A percentile compares a stretch with the other conserved stretches of the same genome.
Evolutionary conservation across 2,888 invertebrate species (phyloP).

Genomic region (Acanthosepion pharaonis): DNA sequence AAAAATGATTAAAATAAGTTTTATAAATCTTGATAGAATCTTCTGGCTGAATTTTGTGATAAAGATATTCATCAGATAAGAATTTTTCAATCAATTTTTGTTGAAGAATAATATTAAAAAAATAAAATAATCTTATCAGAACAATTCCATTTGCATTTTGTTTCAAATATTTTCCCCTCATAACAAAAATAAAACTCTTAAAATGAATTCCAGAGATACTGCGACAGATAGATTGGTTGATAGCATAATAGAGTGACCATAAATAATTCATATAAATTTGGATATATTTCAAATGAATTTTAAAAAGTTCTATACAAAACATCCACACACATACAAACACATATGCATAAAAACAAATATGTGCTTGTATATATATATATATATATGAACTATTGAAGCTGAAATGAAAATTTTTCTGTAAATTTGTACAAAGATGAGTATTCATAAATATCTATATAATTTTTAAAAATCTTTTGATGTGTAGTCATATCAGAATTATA

Average conservation of each 20-base stretch:
- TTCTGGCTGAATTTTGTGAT: neutral
- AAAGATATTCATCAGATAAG: neutral
- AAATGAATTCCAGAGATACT: neutral
- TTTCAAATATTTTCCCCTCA: constrained; percentile 33
- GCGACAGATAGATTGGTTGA: neutral
- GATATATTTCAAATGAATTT: constrained; percentile 33
- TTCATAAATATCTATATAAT: no score
- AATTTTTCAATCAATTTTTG: constrained; percentile 13
- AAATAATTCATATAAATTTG: constrained; percentile 1
- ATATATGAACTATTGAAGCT: neutral
- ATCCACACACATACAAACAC: neutral
- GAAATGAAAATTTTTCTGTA: no score
- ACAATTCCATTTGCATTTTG: neutral
- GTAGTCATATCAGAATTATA: no score
- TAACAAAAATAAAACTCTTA: constrained; percentile 8
- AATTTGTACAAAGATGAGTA: no score
- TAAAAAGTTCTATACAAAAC: neutral
- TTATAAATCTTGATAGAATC: neutral
- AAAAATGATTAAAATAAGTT: neutral
- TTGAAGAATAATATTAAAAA: neutral
- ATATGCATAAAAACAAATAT: neutral
- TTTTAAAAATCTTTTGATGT: no score
- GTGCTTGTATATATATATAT: neutral
- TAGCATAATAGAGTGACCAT: neutral
- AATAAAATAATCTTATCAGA: neutral